Conservation (phyloP, 1,140 invertebrate species). For the Drosophila kepulauana region DNA sequence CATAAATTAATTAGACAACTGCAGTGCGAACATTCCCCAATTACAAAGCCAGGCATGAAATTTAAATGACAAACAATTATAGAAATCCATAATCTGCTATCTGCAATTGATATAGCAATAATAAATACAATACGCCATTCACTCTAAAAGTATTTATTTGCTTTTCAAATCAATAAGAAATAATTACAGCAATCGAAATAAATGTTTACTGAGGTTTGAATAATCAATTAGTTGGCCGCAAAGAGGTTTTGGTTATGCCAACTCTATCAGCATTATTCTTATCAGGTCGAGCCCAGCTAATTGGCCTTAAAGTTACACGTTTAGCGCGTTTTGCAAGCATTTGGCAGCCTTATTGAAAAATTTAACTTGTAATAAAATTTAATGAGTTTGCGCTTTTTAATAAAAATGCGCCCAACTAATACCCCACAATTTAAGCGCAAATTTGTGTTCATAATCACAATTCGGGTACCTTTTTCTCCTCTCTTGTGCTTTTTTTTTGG, state of each 20-base stretch:
- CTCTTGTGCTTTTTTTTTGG: too few relatives aligned
- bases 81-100: neutral
- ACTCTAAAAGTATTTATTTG: neutral
- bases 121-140: neutral
- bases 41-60: too few relatives aligned
- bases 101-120: neutral
- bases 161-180: neutral
- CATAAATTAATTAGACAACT: too few relatives aligned
- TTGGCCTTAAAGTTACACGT: conserved; percentile 34
- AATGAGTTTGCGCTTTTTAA: conserved; percentile 80
- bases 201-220: neutral
- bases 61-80: too few relatives aligned
- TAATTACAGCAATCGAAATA: neutral
- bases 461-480: conserved; percentile 67
- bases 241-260: neutral
- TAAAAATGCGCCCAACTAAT: conserved; percentile 58
- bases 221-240: conserved; percentile 10
- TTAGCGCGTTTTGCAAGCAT: conserved; percentile 16
- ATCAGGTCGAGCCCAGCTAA: conserved; percentile 22
- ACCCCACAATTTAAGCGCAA: conserved; percentile 75
- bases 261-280: neutral
- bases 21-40: too few relatives aligned
- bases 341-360: conserved; percentile 75
- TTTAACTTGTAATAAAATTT: conserved; percentile 83
- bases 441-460: conserved; percentile 83